These are phyloP conservation scores for Eupithecia pulchellata DNA, from an alignment of 2,888 invertebrate species.

Conservation along the genomic window DNA sequence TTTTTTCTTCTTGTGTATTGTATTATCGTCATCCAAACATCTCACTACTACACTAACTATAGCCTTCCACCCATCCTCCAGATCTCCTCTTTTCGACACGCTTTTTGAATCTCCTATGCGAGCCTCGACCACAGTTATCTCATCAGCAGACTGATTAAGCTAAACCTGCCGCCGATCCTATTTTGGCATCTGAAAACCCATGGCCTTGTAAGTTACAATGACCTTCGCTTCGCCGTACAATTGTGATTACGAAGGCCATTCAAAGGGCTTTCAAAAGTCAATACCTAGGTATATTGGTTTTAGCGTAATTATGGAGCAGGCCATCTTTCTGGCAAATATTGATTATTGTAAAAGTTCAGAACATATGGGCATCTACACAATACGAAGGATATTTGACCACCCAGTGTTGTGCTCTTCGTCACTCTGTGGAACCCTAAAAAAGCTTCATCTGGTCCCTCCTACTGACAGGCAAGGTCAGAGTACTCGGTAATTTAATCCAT, in stretches of 20 bases:
- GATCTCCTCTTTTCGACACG: not conserved
- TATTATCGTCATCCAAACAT: not conserved
- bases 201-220: too few species aligned
- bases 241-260: too few species aligned
- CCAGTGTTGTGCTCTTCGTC: not conserved
- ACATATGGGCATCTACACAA: not conserved
- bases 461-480: conserved; percentile 75
- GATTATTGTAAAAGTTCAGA: not conserved
- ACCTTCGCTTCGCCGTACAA: too few species aligned
- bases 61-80: not conserved
- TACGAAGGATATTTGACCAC: not conserved
- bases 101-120: not conserved
- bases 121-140: not conserved
- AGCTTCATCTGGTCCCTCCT: conserved; percentile 20
- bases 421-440: conserved; percentile 9
- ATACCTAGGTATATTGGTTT: too few species aligned
- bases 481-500: conserved; percentile 76
- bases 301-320: too few species aligned
- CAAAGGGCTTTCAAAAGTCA: too few species aligned
- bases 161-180: too few species aligned
- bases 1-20: too few species aligned
- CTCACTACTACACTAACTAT: not conserved
- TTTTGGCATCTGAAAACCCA: too few species aligned
- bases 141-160: too few species aligned
- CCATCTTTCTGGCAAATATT: not conserved